Evolutionary conservation across 2,113 vertebrate genomes (phyloP), one percentile per base, ranked within the genome.

Genomic region (Nesoenas mayeri): DNA sequence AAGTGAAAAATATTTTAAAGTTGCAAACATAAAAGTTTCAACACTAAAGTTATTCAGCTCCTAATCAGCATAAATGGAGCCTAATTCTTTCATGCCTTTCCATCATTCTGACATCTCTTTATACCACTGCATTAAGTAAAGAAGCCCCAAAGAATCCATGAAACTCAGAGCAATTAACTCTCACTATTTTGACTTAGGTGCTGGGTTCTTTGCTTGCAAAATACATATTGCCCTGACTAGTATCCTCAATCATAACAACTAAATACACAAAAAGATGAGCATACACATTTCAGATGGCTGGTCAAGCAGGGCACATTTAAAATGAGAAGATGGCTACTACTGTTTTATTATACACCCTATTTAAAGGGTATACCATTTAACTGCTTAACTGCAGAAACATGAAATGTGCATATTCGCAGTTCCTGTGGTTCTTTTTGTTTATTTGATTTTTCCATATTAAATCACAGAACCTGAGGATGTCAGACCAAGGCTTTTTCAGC

Each of bases 21-120:
- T 54, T 56, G 38, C 32, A 91, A 72, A 81, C 31, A 82, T 29
- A 25, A 3, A 94, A 93, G 83, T 97, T 95, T 80, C 89, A 88
- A 64, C 38, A 71, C 60, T 31, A 34, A 96, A 86, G 50, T 87
- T 85, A 62, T 61, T 92, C 69, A 51, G 53, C 15, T 91, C n/a
- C 73, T 69, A 36, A 83, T 67, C 72, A 85, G 69, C 50, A 94
- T 22, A 88, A 74, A 93, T 4, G 51, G 14, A 78, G 36, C 15
- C n/a, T 62, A 75, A 75, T 56, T 89, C 71, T 83, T 81, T 77
- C 64, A 77, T 0, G 2, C 38, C 26, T 85, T 69, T 78, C 65
- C 50, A 84, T 79, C 66, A 75, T 72, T 65, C 56, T 34, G 17
- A 54, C 74, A 82, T 50, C 72, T 75, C 82, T 91, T 70, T 47